Percentiles rank a stretch among this genome's conserved stretches.
These are phyloP conservation scores for Bactericera cockerelli DNA, from an alignment of 1,140 invertebrate genomes.

Conservation along the genomic window DNA sequence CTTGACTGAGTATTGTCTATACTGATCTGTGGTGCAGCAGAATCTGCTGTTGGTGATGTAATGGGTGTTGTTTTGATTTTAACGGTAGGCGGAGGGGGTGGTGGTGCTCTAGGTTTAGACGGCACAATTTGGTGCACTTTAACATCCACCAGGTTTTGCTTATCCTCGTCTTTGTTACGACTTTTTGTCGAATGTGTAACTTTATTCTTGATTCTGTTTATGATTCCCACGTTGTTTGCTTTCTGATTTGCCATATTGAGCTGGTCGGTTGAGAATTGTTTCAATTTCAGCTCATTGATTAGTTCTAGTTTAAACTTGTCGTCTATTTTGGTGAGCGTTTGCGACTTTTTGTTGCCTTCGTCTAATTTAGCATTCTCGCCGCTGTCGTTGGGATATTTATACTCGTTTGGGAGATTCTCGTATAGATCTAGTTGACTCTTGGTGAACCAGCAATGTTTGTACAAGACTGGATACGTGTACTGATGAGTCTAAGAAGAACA, in stretches of 20 bases:
- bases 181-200: conserved; percentile 14
- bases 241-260: background rate
- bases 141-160: conserved; percentile 15
- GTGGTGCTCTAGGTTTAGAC: conserved; percentile 17
- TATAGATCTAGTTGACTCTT: conserved; percentile 1
- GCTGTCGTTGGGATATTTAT: conserved; percentile 1
- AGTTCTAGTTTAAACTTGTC: background rate
- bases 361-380: background rate
- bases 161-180: conserved; percentile 13
- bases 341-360: background rate
- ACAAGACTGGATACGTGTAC: background rate
- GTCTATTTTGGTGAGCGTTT: background rate
- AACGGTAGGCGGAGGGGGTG: conserved; percentile 19
- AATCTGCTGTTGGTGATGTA: background rate
- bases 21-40: background rate
- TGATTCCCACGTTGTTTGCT: background rate
- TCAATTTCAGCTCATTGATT: background rate
- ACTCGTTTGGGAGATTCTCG: background rate
- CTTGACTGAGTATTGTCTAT: background rate
- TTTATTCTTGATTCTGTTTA: conserved; percentile 17
- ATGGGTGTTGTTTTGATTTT: background rate
- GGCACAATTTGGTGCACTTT: conserved; percentile 10
- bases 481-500: background rate
- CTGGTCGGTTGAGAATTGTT: background rate
- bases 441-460: conserved; percentile 2